Evolutionary conservation across 2,113 vertebrate genomes (phyloP).

Genomic region (Lampris megalopsis): DNA sequence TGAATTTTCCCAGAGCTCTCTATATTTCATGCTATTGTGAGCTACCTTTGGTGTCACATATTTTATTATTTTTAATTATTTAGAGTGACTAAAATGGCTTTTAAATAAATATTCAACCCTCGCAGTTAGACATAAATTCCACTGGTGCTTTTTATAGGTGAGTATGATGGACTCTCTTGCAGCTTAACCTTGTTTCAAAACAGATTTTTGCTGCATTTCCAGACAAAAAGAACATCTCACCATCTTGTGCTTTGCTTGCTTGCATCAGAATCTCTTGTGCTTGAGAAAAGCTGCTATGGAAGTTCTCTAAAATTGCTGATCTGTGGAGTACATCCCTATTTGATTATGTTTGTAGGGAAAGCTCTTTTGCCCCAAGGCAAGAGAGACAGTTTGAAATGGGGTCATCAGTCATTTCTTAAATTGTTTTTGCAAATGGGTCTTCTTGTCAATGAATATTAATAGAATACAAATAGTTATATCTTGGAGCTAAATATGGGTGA

Average conservation of each 20-base stretch:
- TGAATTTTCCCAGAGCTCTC: neutral
- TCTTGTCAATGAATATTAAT: constrained; percentile 67
- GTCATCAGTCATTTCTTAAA: constrained; percentile 58
- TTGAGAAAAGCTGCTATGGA: constrained; percentile 30
- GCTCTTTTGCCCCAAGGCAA: constrained; percentile 31
- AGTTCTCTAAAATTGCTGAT: constrained; percentile 45
- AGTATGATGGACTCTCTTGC: constrained; percentile 46
- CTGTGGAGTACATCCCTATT: constrained; percentile 49
- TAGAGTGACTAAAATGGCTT: constrained; percentile 12
- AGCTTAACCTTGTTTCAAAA: constrained; percentile 56
- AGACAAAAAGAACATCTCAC: constrained; percentile 31
- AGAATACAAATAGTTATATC: constrained; percentile 44
- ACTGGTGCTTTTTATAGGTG: constrained; percentile 14
- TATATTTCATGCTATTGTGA: neutral
- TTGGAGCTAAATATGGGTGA: constrained; percentile 51
- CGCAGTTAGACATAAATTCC: constrained; percentile 5
- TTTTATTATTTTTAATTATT: neutral
- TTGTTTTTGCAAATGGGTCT: constrained; percentile 46
- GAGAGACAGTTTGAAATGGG: constrained; percentile 48
- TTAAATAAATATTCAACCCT: constrained; percentile 19
- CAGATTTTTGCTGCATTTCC: constrained; percentile 31
- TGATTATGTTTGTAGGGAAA: constrained; percentile 46
- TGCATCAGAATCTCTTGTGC: constrained; percentile 35
- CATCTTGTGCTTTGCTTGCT: constrained; percentile 27
- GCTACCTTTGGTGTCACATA: neutral